phyloP scores from a whole-genome alignment of 2,888 invertebrate genomes.

The Galerucella nymphaeae region DNA sequence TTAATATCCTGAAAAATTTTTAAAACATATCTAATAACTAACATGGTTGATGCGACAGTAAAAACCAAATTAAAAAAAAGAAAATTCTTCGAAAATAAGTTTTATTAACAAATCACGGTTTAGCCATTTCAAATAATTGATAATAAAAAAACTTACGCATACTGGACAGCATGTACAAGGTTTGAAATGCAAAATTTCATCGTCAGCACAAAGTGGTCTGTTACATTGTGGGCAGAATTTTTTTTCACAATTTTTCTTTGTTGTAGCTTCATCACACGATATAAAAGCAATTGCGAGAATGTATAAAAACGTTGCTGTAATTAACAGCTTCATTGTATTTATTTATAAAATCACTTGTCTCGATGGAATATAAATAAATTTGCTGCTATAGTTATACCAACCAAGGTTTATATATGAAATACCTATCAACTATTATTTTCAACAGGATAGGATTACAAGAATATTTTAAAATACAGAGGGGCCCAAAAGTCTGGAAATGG shows the following conservation, averaged over 20 bases:
- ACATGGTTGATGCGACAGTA: too few relatives aligned
- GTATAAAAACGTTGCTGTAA: neutral
- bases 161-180: conserved; percentile 15
- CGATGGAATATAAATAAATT: neutral
- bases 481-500: too few relatives aligned
- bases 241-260: neutral
- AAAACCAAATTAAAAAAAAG: too few relatives aligned
- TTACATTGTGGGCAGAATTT: conserved; percentile 8
- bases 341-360: neutral
- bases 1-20: too few relatives aligned
- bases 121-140: neutral
- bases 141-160: neutral
- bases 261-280: neutral
- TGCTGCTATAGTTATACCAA: neutral
- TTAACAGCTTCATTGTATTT: neutral
- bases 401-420: neutral
- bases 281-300: neutral
- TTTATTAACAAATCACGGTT: too few relatives aligned
- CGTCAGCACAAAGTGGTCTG: conserved; percentile 5
- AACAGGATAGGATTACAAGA: neutral
- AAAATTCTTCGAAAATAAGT: too few relatives aligned
- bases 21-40: too few relatives aligned
- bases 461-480: too few relatives aligned
- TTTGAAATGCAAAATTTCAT: conserved; percentile 5
- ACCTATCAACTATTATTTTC: neutral